These are phyloP conservation scores for Platyrinchus mystaceus DNA, from an alignment of 2,797 vertebrate species.

Conservation along the genomic window DNA sequence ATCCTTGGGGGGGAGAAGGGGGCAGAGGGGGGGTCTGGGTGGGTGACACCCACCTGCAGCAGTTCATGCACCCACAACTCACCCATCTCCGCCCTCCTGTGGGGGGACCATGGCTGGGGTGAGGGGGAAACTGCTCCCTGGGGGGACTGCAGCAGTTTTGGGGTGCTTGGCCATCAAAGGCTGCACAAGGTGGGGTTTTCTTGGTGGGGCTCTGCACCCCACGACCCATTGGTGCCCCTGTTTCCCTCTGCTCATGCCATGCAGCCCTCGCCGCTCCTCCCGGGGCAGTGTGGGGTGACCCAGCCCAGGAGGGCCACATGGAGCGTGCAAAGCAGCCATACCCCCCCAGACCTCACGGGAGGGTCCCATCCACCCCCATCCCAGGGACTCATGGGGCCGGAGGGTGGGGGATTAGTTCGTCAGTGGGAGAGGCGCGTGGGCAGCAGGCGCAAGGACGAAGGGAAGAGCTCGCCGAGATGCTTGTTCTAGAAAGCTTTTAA, in stretches of 20 bases:
- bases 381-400: fast-evolving
- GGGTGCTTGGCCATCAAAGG: background rate
- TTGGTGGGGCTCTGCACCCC: background rate
- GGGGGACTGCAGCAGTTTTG: fast-evolving
- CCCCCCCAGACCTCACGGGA: background rate
- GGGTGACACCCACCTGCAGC: background rate
- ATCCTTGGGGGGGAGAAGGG: fast-evolving
- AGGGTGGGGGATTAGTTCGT: conserved; percentile 1
- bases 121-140: fast-evolving
- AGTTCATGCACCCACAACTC: fast-evolving
- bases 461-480: conserved; percentile 48
- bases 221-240: fast-evolving
- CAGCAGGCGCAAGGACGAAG: conserved; percentile 31
- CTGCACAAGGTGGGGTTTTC: background rate
- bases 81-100: fast-evolving
- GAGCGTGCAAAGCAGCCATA: background rate
- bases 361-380: background rate
- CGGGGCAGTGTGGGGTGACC: fast-evolving
- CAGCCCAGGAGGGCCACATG: fast-evolving
- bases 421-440: background rate
- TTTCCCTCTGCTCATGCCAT: background rate
- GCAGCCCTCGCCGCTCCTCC: background rate
- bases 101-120: fast-evolving
- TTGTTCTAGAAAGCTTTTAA: conserved; percentile 80
- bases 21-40: background rate